Evolutionary conservation across 1,140 invertebrate species (phyloP), one percentile per base, ranked within the genome.

Genomic region (Lasioglossum baleicum): DNA sequence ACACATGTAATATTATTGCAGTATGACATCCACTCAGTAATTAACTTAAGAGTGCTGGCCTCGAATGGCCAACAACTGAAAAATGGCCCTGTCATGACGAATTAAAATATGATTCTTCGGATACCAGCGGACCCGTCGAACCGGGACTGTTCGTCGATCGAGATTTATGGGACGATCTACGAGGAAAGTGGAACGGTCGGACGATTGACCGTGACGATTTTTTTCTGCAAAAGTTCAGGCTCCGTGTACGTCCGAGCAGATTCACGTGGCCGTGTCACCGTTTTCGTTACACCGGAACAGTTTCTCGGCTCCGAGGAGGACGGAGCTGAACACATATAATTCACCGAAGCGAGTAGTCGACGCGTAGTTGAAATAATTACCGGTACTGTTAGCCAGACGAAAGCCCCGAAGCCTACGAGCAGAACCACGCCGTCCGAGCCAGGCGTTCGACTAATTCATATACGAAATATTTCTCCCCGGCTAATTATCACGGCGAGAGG

Each of bases 331-430:
- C 79, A 77, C 66, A 72, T 84, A 81, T 78, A 82, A 81, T 85
- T 87, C 82, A 79, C 68, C 61, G 63, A 69, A 44, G 66, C 76
- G 65, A 63, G 71, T 68, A 71, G 81, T 83, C 80, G 70, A 83
- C 73, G 69, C 82, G 75, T 90, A 80, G 86, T 88, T 75, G 90
- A 91, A 90, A 91, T 91, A 90, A 90, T 90, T 70, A 63, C 60
- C 64, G 75, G 75, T 90, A 91, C 89, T 88, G 89, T 91, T 91
- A 90, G 53, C 68, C 53, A 35, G 44, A 35, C 72, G 67, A 48
- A 64, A 48, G 13, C 8, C 11, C 26, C 17, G n/a, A 35, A 22
- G 61, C n/a, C 7, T 42, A 35, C n/a, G 22, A 40, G 7, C 7
- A 5, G n/a, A 2, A 5, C 7, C 56, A 6, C 7, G 20, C n/a